phyloP scores from a whole-genome alignment of 1,140 invertebrate species.

The Samia ricini region DNA sequence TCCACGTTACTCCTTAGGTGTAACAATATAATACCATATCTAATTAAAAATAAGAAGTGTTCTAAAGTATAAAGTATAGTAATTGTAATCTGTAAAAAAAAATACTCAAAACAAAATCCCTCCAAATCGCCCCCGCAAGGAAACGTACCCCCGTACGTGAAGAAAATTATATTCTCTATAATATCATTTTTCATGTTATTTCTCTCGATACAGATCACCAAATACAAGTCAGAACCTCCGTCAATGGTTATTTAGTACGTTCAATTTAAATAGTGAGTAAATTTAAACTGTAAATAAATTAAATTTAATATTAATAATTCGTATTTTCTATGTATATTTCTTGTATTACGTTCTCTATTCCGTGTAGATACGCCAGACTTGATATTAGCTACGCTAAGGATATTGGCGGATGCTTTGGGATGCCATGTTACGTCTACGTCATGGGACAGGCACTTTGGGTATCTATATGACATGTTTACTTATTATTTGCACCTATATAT shows the following conservation, averaged over 20 bases:
- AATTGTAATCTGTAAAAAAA: no score
- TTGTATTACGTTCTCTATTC: background rate
- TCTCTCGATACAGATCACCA: conserved; percentile 71
- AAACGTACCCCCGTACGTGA: no score
- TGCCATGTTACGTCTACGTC: conserved; percentile 85
- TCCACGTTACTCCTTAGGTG: no score
- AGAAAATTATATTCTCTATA: no score
- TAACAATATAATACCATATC: no score
- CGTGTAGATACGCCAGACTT: conserved; percentile 80
- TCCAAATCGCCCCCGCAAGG: no score
- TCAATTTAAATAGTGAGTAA: conserved; percentile 79
- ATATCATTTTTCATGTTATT: conserved; percentile 4
- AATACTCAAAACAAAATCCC: no score
- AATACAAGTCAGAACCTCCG: conserved; percentile 83
- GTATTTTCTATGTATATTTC: background rate
- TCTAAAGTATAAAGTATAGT: no score
- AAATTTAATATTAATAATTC: conserved; percentile 4
- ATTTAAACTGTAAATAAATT: background rate
- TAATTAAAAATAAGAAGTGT: no score
- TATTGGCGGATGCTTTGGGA: conserved; percentile 85
- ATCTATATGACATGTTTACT: conserved; percentile 11
- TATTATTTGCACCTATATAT: background rate
- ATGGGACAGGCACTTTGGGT: conserved; percentile 87
- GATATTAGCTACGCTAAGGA: conserved; percentile 82
- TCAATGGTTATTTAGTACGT: conserved; percentile 82